These are phyloP conservation scores for Agelastica alni DNA, from an alignment of 2,888 invertebrate species.

Conservation along the genomic window DNA sequence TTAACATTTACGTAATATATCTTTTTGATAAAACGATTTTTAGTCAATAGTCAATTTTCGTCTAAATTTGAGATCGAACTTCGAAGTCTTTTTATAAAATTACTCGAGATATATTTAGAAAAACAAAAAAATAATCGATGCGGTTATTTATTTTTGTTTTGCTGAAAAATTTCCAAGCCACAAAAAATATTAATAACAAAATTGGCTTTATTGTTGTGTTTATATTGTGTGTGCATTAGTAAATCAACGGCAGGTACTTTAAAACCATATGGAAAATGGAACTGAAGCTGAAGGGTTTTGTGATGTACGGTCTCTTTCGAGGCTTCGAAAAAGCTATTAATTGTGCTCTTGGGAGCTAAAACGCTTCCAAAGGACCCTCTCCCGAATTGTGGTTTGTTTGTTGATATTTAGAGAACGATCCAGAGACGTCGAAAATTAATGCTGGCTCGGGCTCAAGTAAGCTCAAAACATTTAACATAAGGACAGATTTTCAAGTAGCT, in stretches of 20 bases:
- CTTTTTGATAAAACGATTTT: too few species aligned
- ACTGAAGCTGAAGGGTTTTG: constrained; percentile 15
- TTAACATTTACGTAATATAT: too few species aligned
- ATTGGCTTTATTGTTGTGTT: constrained; percentile 6
- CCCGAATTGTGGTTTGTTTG: constrained; percentile 18
- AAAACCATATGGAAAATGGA: constrained; percentile 20
- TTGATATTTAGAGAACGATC: constrained; percentile 13
- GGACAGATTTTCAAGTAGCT: too few species aligned
- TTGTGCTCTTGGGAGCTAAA: constrained; percentile 15
- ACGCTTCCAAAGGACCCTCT: constrained; percentile 20
- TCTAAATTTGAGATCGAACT: too few species aligned
- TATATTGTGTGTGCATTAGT: constrained; percentile 8
- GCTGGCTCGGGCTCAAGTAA: too few species aligned
- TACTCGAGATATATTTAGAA: too few species aligned
- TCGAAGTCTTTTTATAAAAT: too few species aligned
- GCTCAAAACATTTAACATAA: too few species aligned
- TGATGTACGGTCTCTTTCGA: constrained; percentile 19
- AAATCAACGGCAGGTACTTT: constrained; percentile 14
- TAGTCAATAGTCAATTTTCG: too few species aligned
- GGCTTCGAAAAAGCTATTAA: constrained; percentile 24
- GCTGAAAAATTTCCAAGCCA: too few species aligned
- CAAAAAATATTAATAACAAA: constrained; percentile 4
- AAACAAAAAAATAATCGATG: too few species aligned
- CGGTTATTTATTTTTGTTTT: too few species aligned
- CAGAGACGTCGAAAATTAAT: constrained; percentile 1